Percentiles rank a stretch among this genome's conserved stretches.
These are phyloP conservation scores for Zaprionus capensis DNA, from an alignment of 1,140 invertebrate genomes.

Conservation along the genomic window DNA sequence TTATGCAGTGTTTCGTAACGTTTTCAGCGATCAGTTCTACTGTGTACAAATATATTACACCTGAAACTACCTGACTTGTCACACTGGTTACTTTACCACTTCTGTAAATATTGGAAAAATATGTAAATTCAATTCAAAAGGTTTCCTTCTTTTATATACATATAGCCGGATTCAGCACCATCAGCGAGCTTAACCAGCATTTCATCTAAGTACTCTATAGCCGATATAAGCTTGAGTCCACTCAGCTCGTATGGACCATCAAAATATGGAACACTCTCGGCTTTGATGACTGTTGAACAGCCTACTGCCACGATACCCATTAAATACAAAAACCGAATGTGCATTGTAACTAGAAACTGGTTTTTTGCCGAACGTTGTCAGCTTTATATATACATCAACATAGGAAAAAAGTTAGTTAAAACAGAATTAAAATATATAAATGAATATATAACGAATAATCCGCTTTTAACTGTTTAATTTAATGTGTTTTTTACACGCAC, in stretches of 20 bases:
- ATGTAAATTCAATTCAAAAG: not conserved
- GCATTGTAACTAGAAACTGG: not conserved
- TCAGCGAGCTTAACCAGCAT: constrained; percentile 35
- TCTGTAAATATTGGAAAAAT: constrained; percentile 21
- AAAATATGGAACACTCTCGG: not conserved
- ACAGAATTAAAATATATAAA: not conserved
- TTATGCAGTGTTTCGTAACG: constrained; percentile 31
- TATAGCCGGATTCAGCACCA: constrained; percentile 48
- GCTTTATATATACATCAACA: not conserved
- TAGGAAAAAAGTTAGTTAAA: not conserved
- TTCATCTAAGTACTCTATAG: constrained; percentile 25
- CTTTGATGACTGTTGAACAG: constrained; percentile 1
- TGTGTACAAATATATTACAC: constrained; percentile 24
- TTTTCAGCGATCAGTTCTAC: constrained; percentile 36
- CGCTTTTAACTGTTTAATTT: not conserved
- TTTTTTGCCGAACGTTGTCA: not conserved
- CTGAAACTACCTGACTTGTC: constrained; percentile 44
- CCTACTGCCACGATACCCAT: constrained; percentile 10
- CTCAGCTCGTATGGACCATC: constrained; percentile 23
- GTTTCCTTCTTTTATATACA: constrained; percentile 36
- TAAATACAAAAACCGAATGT: not conserved
- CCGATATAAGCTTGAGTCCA: constrained; percentile 20
- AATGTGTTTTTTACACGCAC: not conserved
- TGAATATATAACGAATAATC: not conserved
- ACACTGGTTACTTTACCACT: constrained; percentile 35